These are phyloP conservation scores for Crypturellus tataupa DNA, from an alignment of 2,797 vertebrate species.

Conservation along the genomic window DNA sequence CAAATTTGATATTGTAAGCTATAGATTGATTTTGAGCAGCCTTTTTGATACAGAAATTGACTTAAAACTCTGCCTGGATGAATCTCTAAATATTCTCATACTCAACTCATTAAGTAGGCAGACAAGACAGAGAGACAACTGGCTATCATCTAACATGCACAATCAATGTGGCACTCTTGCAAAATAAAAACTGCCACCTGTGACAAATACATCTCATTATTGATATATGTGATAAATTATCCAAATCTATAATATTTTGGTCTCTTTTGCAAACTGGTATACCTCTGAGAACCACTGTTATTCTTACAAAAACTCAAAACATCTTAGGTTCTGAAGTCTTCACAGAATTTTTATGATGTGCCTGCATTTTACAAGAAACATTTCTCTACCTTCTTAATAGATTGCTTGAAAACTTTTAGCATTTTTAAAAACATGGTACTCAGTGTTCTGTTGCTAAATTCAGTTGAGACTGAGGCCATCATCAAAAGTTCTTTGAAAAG, in stretches of 20 bases:
- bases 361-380: background rate
- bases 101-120: background rate
- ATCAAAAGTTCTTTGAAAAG: background rate
- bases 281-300: background rate
- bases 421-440: background rate
- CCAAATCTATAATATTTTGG: background rate
- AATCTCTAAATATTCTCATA: background rate
- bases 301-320: accelerated
- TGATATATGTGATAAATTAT: background rate
- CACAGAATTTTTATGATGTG: background rate
- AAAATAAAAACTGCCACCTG: background rate
- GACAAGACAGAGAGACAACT: background rate
- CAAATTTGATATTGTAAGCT: background rate
- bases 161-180: background rate
- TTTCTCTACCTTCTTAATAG: background rate
- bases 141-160: background rate
- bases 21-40: background rate
- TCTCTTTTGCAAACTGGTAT: background rate
- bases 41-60: background rate
- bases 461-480: background rate
- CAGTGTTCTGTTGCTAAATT: background rate
- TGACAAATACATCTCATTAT: background rate
- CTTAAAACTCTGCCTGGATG: background rate
- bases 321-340: background rate
- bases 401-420: background rate